Evolutionary conservation across 2,113 vertebrate species (phyloP).

Genomic region (Ginglymostoma cirratum): DNA sequence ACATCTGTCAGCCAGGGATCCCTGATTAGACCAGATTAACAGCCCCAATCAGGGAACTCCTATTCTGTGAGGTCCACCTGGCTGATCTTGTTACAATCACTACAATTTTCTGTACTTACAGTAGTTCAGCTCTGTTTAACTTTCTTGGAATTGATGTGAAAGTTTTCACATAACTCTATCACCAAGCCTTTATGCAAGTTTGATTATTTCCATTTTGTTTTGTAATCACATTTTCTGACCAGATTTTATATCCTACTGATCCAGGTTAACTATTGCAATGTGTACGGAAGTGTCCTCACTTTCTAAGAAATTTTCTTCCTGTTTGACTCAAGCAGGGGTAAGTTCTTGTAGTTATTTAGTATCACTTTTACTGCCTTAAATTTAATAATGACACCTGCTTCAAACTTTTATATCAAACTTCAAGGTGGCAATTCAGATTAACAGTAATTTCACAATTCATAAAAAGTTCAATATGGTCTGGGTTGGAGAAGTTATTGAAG

Average conservation of each 20-base stretch:
- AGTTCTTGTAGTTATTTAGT: conserved; percentile 44
- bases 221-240: not conserved
- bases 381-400: not conserved
- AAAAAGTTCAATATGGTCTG: not conserved
- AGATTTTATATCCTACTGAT: conserved; percentile 40
- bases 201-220: not conserved
- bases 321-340: conserved; percentile 78
- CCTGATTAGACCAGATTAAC: too few relatives aligned
- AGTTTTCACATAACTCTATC: not conserved
- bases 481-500: not conserved
- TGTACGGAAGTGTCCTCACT: conserved; percentile 84
- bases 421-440: not conserved
- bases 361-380: not conserved
- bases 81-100: too few relatives aligned
- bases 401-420: not conserved
- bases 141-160: not conserved
- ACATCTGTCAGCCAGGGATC: too few relatives aligned
- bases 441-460: not conserved
- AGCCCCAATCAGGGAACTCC: too few relatives aligned
- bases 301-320: conserved; percentile 74
- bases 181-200: not conserved
- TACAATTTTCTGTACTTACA: not conserved
- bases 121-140: not conserved
- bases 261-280: conserved; percentile 86
- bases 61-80: too few relatives aligned